Evolutionary conservation across 2,113 vertebrate genomes (phyloP), one percentile per base, ranked within the genome.

Genomic region (Atrichornis clamosus): DNA sequence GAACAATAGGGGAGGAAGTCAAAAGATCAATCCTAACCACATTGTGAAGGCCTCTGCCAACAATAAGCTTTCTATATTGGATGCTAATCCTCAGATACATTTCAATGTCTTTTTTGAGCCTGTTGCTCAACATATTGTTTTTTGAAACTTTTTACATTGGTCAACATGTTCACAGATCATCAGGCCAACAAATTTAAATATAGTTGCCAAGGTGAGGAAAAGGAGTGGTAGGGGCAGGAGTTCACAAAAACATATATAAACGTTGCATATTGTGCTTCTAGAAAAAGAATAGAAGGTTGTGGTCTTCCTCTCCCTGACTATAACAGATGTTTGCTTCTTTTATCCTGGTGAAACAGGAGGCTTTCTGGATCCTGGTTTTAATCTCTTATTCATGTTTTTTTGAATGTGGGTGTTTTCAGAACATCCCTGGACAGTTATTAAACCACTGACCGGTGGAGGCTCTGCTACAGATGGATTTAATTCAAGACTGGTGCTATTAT

Each of bases 401-500:
- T 4, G 53, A 92, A 87, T 96, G 85, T 95, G 96, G 95, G 88
- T 89, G 64, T 96, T 97, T 92, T 95, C 84, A 97, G 96, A 96
- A 96, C 84, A 96, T 97, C 97, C 96, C 97, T 76, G 58, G 94
- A 90, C 93, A 97, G 96, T 98, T 98, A 98, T 97, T 97, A 98
- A 98, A 98, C 96, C 95, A 96, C 89, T 98, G 97, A 97, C 98
- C 93, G 3, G 92, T 96, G 95, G 87, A 98, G 96, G 94, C 96
- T 97, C 90, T 96, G 96, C 92, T 96, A 92, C 96, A 97, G 96
- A 98, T 85, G 95, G 93, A 97, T 98, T 97, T 98, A 96, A 97
- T 98, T 98, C 97, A 97, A 95, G 96, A 97, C 95, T 97, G 96
- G 96, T 96, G 97, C 97, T 98, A 97, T 98, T 98, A 98, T 98